These are phyloP conservation scores for Euglossa dilemma DNA, from an alignment of 1,140 invertebrate species.

Conservation along the genomic window DNA sequence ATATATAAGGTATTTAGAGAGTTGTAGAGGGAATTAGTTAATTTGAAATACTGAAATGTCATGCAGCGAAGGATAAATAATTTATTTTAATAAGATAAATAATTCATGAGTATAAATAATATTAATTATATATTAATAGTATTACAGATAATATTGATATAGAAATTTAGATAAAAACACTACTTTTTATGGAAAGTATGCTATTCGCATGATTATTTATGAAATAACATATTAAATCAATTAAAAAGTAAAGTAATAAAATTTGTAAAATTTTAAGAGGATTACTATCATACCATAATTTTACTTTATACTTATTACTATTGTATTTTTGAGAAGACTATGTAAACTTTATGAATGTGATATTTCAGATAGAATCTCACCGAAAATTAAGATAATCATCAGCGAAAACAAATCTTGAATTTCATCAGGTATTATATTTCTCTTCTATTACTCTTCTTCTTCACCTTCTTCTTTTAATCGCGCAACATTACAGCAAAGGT, in stretches of 20 bases:
- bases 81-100: too few relatives aligned
- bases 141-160: background rate
- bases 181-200: too few relatives aligned
- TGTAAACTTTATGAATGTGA: background rate
- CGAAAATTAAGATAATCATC: background rate
- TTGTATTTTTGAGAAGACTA: background rate
- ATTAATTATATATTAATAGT: background rate
- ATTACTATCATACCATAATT: background rate
- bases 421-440: constrained; percentile 17
- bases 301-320: background rate
- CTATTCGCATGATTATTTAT: too few relatives aligned
- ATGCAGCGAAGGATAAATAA: too few relatives aligned
- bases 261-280: background rate
- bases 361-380: background rate
- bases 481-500: constrained; percentile 60
- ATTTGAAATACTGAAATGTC: too few relatives aligned
- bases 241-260: background rate
- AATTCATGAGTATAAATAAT: too few relatives aligned
- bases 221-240: too few relatives aligned
- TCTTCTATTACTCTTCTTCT: background rate
- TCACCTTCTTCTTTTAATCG: constrained; percentile 39
- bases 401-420: background rate
- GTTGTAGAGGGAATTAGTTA: too few relatives aligned
- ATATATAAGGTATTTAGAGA: background rate
- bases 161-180: too few relatives aligned